Conservation (phyloP, 2,797 vertebrate genomes). For the Megaceryle alcyon region DNA sequence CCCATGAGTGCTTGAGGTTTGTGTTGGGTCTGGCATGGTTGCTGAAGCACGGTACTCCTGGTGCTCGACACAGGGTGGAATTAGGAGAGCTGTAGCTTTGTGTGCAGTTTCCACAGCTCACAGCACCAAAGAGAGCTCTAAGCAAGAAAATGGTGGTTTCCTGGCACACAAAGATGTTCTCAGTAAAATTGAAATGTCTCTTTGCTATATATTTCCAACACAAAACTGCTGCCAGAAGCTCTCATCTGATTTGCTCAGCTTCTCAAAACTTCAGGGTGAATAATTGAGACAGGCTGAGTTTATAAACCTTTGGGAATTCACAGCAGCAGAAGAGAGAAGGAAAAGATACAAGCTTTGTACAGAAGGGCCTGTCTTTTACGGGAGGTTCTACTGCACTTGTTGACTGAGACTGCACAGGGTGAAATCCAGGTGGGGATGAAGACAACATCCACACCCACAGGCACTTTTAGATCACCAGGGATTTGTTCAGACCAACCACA, state of each 20-base stretch:
- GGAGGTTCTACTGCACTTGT: neutral
- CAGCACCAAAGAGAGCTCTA: neutral
- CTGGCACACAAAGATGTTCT: neutral
- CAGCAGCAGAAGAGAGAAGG: neutral
- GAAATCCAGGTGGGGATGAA: neutral
- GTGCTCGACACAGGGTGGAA: neutral
- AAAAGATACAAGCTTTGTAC: neutral
- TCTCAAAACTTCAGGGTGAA: conserved; percentile 10
- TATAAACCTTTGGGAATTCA: neutral
- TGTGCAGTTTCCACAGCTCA: neutral
- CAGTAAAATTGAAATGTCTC: neutral
- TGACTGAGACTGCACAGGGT: neutral
- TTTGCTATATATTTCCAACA: neutral
- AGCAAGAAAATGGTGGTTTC: neutral
- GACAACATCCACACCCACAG: neutral
- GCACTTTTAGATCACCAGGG: neutral
- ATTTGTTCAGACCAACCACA: neutral
- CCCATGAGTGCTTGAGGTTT: neutral
- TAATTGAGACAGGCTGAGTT: conserved; percentile 16
- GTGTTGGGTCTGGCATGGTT: neutral
- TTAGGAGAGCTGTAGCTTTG: neutral
- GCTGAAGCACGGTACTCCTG: neutral
- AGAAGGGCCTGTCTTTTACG: neutral
- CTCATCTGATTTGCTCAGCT: conserved; percentile 24
- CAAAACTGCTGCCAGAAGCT: conserved; percentile 22